Conservation (phyloP, 2,113 vertebrate species). For the Tursiops truncatus region DNA sequence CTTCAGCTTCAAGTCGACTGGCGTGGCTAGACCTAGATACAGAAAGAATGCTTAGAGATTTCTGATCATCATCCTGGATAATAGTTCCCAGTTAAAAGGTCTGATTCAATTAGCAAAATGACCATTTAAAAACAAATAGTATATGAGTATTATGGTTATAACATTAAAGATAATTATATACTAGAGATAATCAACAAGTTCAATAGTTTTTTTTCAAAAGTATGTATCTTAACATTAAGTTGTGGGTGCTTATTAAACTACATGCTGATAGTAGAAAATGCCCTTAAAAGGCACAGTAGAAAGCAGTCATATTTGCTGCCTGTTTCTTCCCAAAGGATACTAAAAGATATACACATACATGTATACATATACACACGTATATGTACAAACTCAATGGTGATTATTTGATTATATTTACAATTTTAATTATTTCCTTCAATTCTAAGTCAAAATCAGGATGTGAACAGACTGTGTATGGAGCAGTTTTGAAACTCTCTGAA, state of each 20-base stretch:
- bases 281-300: neutral
- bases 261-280: neutral
- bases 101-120: neutral
- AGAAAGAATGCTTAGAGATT: neutral
- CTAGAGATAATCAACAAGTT: neutral
- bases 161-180: slow-evolving; percentile 28
- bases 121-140: neutral
- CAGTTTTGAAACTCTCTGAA: neutral
- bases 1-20: slow-evolving; percentile 97
- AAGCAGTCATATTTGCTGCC: neutral
- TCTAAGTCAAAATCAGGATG: neutral
- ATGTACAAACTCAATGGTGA: neutral
- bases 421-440: neutral
- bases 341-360: neutral
- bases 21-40: slow-evolving; percentile 91
- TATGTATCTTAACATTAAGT: neutral
- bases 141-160: neutral
- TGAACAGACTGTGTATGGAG: neutral
- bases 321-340: neutral
- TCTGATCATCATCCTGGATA: neutral
- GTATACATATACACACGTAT: neutral
- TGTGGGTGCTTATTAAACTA: neutral
- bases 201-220: neutral
- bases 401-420: neutral
- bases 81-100: neutral